Conservation (phyloP, 2,888 invertebrate species). For the Norana najaformis region DNA sequence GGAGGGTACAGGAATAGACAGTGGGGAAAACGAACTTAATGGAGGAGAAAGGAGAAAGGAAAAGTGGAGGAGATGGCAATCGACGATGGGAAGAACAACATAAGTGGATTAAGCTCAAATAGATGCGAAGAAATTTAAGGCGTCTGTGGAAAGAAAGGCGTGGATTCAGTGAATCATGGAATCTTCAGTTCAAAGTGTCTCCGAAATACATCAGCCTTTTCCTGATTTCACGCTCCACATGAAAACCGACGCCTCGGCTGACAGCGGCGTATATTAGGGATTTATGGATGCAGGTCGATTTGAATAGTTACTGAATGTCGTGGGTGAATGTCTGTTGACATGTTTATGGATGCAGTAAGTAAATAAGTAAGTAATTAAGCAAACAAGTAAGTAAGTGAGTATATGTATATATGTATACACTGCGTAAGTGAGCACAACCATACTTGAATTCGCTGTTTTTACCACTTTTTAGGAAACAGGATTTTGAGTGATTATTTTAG, state of each 20-base stretch:
- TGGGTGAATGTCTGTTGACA: too few species aligned
- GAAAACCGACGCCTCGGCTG: too few species aligned
- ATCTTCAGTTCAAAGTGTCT: too few species aligned
- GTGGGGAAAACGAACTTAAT: not conserved
- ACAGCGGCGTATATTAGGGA: too few species aligned
- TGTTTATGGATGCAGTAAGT: too few species aligned
- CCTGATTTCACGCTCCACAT: too few species aligned
- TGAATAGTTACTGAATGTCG: too few species aligned
- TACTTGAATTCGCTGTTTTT: too few species aligned
- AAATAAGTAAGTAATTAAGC: not conserved
- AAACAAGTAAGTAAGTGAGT: not conserved
- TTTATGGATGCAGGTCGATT: too few species aligned
- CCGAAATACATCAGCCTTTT: too few species aligned
- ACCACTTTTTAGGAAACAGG: too few species aligned
- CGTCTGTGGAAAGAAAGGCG: not conserved
- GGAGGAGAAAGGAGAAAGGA: not conserved
- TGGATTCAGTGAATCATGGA: not conserved
- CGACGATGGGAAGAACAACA: not conserved
- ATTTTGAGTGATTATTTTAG: too few species aligned
- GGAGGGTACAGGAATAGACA: not conserved
- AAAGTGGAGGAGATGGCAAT: not conserved
- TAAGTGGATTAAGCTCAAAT: not conserved
- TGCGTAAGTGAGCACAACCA: not conserved
- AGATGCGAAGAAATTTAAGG: not conserved
- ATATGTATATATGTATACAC: not conserved